Evolutionary conservation across 2,888 invertebrate genomes (phyloP).

Genomic region (Epistrophe grossulariae): DNA sequence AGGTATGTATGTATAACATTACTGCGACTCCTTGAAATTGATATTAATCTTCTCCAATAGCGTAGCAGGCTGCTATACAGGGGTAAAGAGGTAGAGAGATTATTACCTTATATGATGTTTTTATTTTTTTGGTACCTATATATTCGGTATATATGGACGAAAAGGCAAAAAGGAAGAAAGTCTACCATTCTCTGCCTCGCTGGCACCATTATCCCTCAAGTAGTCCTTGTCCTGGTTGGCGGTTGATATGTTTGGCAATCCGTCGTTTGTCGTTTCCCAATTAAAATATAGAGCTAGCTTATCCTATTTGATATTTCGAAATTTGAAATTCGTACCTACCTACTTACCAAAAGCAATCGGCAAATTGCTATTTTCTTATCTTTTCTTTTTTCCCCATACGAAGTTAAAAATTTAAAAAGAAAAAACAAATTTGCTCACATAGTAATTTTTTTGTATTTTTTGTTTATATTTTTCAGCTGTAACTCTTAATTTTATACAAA

Average conservation of each 20-base stretch:
- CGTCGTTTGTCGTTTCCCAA: constrained; percentile 6
- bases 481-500: constrained; percentile 44
- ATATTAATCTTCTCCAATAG: constrained; percentile 2
- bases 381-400: no score
- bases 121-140: neutral
- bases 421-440: no score
- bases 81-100: neutral
- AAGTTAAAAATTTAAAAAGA: no score
- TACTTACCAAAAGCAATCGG: neutral
- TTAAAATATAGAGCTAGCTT: neutral
- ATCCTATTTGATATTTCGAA: neutral
- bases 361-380: neutral
- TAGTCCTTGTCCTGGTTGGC: constrained; percentile 31
- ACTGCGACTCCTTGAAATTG: constrained; percentile 2
- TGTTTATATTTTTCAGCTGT: constrained; percentile 34
- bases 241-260: constrained; percentile 5
- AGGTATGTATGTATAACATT: neutral
- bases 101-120: neutral
- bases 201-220: constrained; percentile 13
- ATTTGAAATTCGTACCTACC: neutral
- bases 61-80: neutral
- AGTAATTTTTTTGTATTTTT: no score
- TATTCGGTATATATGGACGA: neutral
- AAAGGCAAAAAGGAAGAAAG: constrained; percentile 1
- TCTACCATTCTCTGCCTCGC: neutral